Evolutionary conservation across 1,140 invertebrate genomes (phyloP), one percentile per base, ranked within the genome.

Genomic region (Oncopodura yosiiana): DNA sequence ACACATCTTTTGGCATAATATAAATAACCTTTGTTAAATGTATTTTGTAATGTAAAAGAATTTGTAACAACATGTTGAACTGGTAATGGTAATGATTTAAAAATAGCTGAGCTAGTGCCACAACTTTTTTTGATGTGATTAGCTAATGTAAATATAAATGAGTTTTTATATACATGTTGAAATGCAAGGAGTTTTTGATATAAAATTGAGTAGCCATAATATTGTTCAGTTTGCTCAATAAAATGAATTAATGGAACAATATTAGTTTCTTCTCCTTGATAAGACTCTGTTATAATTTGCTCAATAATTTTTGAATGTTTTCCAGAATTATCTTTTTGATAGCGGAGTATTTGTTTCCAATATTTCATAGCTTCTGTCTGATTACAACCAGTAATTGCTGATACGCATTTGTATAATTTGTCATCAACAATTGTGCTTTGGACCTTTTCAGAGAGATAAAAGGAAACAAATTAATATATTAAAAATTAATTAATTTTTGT

Each of bases 1-100:
- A 56, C 46, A 30, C 54, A 56, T 9, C 54, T 38, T 32, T 56
- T 56, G 5, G 54, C 54, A 30, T 56, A 56, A 41, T 56, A 56
- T 29, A 56, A 32, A 19, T 56, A 56, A 29, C 54, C 54, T 45
- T 44, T 44, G 32, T 56, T 56, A 12, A 34, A 39, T 32, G 43
- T 51, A 48, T 46, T 56, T 45, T 50, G 48, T 5, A 56, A 23
- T 12, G 49, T 44, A 42, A 56, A 56, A 41, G 41, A 43, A 14
- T 45, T 32, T 1, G 38, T 16, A 27, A 50, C 42, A 21, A 56
- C 41, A 14, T 34, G 9, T 23, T 49, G 38, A 26, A 56, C 46
- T 14, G 54, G 41, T 37, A 38, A 2, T 14, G 54, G 54, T 19
- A 56, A 39, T 9, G 38, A 18, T 49, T 55, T 41, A 23, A 49